phyloP scores from a whole-genome alignment of 30 jellyfish, hydroid and myxozoan species.

The Pseudorhiza aurosa region DNA sequence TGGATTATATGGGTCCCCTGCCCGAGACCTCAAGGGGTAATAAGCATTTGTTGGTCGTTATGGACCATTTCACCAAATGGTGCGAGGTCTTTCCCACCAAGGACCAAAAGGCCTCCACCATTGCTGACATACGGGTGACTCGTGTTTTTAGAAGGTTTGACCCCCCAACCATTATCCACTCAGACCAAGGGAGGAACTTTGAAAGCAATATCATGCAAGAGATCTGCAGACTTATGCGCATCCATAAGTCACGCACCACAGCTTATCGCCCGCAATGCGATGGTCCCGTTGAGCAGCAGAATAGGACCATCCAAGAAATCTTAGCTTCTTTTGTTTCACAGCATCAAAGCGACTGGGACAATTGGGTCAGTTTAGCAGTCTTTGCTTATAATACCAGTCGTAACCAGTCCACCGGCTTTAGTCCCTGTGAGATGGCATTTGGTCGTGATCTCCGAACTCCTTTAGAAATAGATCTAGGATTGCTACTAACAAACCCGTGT shows the following conservation, averaged over 20 bases:
- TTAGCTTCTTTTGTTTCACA: slow-evolving; percentile 20
- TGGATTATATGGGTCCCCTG: no score
- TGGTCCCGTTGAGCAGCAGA: slow-evolving; percentile 23
- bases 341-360: slow-evolving; percentile 24
- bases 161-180: slow-evolving; percentile 32
- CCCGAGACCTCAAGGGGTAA: slow-evolving; percentile 61
- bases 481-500: slow-evolving; percentile 35
- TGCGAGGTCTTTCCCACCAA: slow-evolving; percentile 16
- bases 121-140: slow-evolving; percentile 40
- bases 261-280: slow-evolving; percentile 41
- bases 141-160: slow-evolving; percentile 43
- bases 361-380: slow-evolving; percentile 19
- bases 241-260: slow-evolving; percentile 30
- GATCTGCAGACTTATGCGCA: slow-evolving; percentile 27
- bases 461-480: slow-evolving; percentile 35
- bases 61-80: slow-evolving; percentile 71
- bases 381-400: slow-evolving; percentile 36
- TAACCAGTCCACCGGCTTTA: slow-evolving; percentile 50
- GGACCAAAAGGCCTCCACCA: slow-evolving; percentile 48
- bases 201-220: slow-evolving; percentile 42
- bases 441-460: slow-evolving; percentile 52
- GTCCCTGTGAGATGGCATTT: slow-evolving; percentile 56
- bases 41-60: slow-evolving; percentile 58
- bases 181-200: slow-evolving; percentile 61
- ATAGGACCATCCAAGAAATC: slow-evolving; percentile 30